Evolutionary conservation across 2,113 vertebrate species (phyloP), one percentile per base, ranked within the genome.

Genomic region (Sula dactylatra): DNA sequence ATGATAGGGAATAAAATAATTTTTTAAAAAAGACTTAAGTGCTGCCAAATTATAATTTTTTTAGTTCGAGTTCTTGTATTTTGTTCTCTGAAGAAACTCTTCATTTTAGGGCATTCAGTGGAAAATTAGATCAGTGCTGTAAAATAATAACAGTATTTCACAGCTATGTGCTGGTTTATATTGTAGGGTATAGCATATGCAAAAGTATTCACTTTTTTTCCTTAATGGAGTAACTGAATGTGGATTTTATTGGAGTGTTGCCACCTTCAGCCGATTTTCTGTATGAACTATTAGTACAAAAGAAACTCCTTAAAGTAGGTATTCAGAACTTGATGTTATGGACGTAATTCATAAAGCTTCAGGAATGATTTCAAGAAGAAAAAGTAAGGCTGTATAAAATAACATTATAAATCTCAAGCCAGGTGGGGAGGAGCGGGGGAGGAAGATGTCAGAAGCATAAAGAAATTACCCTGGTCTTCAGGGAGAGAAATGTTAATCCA

Each of bases 81-180:
- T 92, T 80, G 45, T 95, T 90, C 69, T 91, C 52, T 82, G 81
- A 94, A 84, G 61, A 95, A 97, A 96, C 50, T 76, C 67, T 96
- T 97, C 59, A 91, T 97, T 97, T 97, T 92, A 88, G 91, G 76
- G 34, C 64, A 81, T 56, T 93, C 64, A 71, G 73, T 45, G 76
- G 67, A 84, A 95, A 97, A 98, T 97, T 71, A 71, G 93, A 94
- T 92, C 94, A 93, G 32, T 91, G 72, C 91, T 95, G 29, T 88
- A 85, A 94, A 97, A 83, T 97, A 96, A 97, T 91, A 82, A 59
- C 55, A 69, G 12, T 96, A 91, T 97, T 97, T 97, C 88, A 86
- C 88, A 52, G 67, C 82, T 81, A 9, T n/a, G 38, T 91, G 82
- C 55, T 67, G 24, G 38, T 90, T 95, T 78, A 66, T 97, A 77